phyloP scores from a whole-genome alignment of 2,888 invertebrate genomes.

The Syrphus vitripennis region DNA sequence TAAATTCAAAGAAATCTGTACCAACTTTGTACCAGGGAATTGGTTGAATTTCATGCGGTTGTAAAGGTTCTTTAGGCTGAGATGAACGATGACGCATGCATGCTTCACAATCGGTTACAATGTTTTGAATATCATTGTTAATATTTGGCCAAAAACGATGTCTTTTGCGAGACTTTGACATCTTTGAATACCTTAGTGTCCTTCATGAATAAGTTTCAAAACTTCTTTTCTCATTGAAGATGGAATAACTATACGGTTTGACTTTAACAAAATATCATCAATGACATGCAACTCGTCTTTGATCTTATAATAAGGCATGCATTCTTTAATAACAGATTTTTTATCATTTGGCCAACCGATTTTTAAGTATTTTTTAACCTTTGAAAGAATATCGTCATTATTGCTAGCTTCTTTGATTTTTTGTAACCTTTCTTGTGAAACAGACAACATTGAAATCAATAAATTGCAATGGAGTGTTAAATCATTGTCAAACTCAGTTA shows the following conservation, averaged over 20 bases:
- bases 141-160: slow-evolving; percentile 53
- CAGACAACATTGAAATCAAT: slow-evolving; percentile 46
- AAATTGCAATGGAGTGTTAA: slow-evolving; percentile 63
- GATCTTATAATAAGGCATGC: slow-evolving; percentile 17
- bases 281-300: slow-evolving; percentile 40
- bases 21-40: slow-evolving; percentile 49
- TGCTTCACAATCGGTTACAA: slow-evolving; percentile 60
- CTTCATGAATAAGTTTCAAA: slow-evolving; percentile 42
- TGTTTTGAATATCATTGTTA: slow-evolving; percentile 51
- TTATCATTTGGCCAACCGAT: slow-evolving; percentile 59
- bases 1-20: slow-evolving; percentile 57
- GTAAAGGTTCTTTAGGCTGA: slow-evolving; percentile 36
- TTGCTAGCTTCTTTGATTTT: slow-evolving; percentile 13
- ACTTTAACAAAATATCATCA: slow-evolving; percentile 52
- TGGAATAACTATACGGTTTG: slow-evolving; percentile 36
- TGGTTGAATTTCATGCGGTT: slow-evolving; percentile 7
- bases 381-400: slow-evolving; percentile 29
- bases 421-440: slow-evolving; percentile 20
- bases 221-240: slow-evolving; percentile 17
- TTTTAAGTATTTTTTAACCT: slow-evolving; percentile 37
- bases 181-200: slow-evolving; percentile 48
- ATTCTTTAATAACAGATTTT: slow-evolving; percentile 24
- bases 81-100: slow-evolving; percentile 62
- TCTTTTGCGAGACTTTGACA: neutral
- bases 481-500: slow-evolving; percentile 55